These are phyloP conservation scores for Kryptopterus vitreolus DNA, from an alignment of 2,797 vertebrate species.

Conservation along the genomic window DNA sequence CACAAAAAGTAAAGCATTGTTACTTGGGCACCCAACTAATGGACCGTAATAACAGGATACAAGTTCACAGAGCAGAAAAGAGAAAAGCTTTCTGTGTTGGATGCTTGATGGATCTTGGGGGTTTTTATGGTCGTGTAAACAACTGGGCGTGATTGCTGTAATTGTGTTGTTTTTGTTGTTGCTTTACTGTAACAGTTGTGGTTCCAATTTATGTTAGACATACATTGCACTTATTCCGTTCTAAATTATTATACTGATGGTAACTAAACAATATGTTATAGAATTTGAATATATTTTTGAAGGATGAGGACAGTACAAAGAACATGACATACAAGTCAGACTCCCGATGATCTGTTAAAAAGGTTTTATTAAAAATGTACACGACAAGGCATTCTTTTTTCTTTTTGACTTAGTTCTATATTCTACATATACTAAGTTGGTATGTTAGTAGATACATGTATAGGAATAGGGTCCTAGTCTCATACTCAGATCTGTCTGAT, in stretches of 20 bases:
- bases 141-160: not conserved
- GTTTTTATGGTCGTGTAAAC: conserved; percentile 3
- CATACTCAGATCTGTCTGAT: not conserved
- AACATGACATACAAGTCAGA: not conserved
- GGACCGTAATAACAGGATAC: conserved; percentile 15
- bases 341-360: not conserved
- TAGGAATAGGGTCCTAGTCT: not conserved
- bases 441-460: not conserved
- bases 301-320: not conserved
- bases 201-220: not conserved
- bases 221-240: not conserved
- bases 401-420: not conserved
- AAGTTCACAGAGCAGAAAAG: conserved; percentile 8
- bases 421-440: not conserved
- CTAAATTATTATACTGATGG: not conserved
- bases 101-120: not conserved
- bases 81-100: conserved; percentile 7
- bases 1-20: conserved; percentile 23
- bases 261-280: not conserved
- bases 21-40: not conserved
- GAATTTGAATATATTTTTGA: not conserved
- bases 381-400: not conserved
- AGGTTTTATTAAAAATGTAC: not conserved
- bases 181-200: not conserved
- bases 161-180: not conserved